These are phyloP conservation scores for Oxyteleia sp. DNA, from an alignment of 2,888 invertebrate genomes.

Conservation along the genomic window DNA sequence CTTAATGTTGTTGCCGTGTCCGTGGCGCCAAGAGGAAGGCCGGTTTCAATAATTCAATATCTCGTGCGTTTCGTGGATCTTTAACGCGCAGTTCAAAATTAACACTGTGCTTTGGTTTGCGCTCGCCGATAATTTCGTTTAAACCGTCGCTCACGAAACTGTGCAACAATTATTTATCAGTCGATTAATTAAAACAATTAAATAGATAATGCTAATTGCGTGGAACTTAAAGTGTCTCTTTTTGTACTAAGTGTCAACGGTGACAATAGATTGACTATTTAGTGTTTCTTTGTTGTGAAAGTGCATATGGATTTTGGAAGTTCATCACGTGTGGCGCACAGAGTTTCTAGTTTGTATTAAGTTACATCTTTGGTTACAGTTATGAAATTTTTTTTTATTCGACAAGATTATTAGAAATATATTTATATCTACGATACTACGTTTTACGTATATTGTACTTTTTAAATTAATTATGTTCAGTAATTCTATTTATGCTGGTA, in stretches of 20 bases:
- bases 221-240: conserved; percentile 34
- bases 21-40: conserved; percentile 86
- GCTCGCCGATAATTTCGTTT: not conserved
- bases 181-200: not conserved
- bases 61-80: conserved; percentile 61
- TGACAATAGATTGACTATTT: conserved; percentile 14
- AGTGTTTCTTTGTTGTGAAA: conserved; percentile 50
- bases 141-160: not conserved
- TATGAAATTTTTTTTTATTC: no score
- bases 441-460: no score
- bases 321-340: conserved; percentile 57
- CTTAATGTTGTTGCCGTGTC: conserved; percentile 86
- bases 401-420: no score
- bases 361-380: not conserved
- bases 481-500: no score
- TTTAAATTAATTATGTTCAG: no score
- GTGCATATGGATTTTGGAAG: conserved; percentile 59
- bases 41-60: conserved; percentile 74
- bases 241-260: conserved; percentile 35
- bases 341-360: conserved; percentile 58
- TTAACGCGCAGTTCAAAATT: conserved; percentile 45
- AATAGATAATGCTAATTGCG: conserved; percentile 41
- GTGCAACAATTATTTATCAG: not conserved
- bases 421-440: no score
- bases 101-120: not conserved